These are phyloP conservation scores for Lepidocyrtinus sp. DNA, from an alignment of 2,888 invertebrate genomes.

Conservation along the genomic window DNA sequence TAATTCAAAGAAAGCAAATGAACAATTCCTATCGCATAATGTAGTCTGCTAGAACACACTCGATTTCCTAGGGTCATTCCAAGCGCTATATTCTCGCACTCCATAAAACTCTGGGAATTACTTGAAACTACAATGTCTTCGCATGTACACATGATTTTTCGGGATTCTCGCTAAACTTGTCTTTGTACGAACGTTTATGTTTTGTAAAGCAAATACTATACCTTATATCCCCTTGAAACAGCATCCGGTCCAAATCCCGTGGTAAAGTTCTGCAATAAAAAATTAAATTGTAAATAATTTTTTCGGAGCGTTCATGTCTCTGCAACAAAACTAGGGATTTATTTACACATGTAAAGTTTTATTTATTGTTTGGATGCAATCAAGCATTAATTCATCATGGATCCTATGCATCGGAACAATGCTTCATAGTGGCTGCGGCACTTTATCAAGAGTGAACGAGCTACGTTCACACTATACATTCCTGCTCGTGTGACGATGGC, in stretches of 20 bases:
- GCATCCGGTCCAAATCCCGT: too few relatives aligned
- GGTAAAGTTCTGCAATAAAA: conserved; percentile 16
- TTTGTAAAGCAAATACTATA: too few relatives aligned
- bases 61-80: too few relatives aligned
- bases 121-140: too few relatives aligned
- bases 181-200: too few relatives aligned
- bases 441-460: conserved; percentile 5
- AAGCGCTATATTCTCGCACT: too few relatives aligned
- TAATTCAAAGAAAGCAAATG: conserved; percentile 6
- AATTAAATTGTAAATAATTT: conserved; percentile 10
- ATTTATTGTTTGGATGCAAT: conserved; percentile 11
- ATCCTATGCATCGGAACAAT: background rate
- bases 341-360: background rate
- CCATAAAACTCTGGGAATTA: too few relatives aligned
- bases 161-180: too few relatives aligned
- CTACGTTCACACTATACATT: conserved; percentile 15
- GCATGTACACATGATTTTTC: too few relatives aligned
- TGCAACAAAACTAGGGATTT: background rate
- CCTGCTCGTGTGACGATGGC: conserved; percentile 12
- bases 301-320: background rate
- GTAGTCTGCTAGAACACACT: too few relatives aligned
- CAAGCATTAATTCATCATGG: conserved; percentile 10
- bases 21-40: background rate
- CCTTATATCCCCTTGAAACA: too few relatives aligned
- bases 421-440: background rate